Base-by-base conservation (phyloP, 2,888 invertebrate genomes). In the Scaptomyza reducta region DNA sequence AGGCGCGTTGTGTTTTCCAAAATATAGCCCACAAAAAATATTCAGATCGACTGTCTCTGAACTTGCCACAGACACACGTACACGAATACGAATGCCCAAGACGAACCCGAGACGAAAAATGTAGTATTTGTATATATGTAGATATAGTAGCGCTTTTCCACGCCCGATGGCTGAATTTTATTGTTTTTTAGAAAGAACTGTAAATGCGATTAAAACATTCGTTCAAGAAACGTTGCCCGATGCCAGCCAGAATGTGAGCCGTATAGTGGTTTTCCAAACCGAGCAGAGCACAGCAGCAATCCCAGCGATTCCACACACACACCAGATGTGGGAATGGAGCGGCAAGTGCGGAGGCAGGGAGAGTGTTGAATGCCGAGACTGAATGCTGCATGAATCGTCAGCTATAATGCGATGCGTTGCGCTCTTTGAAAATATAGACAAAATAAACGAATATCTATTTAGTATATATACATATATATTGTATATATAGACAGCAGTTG, bases 111-210 rank as follows among this genome's bases (percentile, higher is more conserved):
- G 67, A 70, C 62, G 70, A 66, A 59, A 66, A 42, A 49, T 61
- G 22, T 47, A 29, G 40, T 40, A 16, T 46, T 25, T 50, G 38
- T 38, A 50, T 50, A 38, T 14, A 54, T 33, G n/a, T n/a, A 4
- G 31, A n/a, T 60, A 55, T 70, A 22, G 71, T 80, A 83, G 67
- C 81, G 65, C 63, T 80, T 88, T 85, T 85, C 88, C 87, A 84
- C 84, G 65, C 64, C 64, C 63, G 77, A 77, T 80, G 81, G 56
- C 70, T 65, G 84, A 69, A 73, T 86, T 86, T 86, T 88, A 88
- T 88, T 86, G 87, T 86, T 89, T 89, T 85, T 87, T 89, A 85
- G 84, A 89, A 89, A 89, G 77, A 79, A 89, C 90, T 89, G 89
- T 89, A 89, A 89, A 89, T 72, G 76, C 67, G 74, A 87, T 82